These are phyloP conservation scores for Lepus americanus DNA, from an alignment of 2,113 vertebrate genomes.

Conservation along the genomic window DNA sequence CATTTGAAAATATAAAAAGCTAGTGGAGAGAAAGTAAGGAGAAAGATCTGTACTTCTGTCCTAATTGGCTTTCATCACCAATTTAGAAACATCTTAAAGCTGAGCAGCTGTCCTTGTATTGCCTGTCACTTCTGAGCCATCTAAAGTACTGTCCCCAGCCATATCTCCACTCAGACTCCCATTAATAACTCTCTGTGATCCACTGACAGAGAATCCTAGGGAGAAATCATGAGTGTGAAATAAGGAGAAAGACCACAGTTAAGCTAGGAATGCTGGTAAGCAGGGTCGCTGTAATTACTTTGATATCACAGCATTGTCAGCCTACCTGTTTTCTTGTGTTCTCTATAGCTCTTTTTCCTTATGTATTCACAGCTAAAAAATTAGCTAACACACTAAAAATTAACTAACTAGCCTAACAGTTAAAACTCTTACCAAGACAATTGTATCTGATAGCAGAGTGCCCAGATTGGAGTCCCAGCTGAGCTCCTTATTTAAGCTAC, in stretches of 20 bases:
- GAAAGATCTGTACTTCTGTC: not conserved
- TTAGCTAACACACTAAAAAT: not conserved
- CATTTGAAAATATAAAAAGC: not conserved
- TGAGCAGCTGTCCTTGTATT: not conserved
- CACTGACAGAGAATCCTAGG: not conserved
- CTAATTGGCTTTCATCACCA: not conserved
- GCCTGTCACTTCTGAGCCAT: not conserved
- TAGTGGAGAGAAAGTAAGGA: not conserved
- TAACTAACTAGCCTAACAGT: too few relatives aligned
- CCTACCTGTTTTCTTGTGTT: not conserved
- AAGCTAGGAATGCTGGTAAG: not conserved
- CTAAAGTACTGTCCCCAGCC: too few relatives aligned
- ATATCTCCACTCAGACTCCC: fast-evolving
- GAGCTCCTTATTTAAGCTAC: too few relatives aligned
- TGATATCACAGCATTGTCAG: not conserved
- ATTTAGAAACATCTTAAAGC: not conserved
- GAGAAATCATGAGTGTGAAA: not conserved
- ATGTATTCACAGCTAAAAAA: not conserved
- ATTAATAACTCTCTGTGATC: not conserved
- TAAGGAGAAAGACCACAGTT: not conserved
- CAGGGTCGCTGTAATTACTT: not conserved
- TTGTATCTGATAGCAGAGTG: too few relatives aligned
- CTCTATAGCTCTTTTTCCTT: not conserved
- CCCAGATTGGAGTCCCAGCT: too few relatives aligned
- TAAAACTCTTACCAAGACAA: too few relatives aligned